A percentile compares a stretch with the other conserved stretches of the same genome.
phyloP scores from a whole-genome alignment of 2,113 vertebrate species.

The Larimichthys crocea region DNA sequence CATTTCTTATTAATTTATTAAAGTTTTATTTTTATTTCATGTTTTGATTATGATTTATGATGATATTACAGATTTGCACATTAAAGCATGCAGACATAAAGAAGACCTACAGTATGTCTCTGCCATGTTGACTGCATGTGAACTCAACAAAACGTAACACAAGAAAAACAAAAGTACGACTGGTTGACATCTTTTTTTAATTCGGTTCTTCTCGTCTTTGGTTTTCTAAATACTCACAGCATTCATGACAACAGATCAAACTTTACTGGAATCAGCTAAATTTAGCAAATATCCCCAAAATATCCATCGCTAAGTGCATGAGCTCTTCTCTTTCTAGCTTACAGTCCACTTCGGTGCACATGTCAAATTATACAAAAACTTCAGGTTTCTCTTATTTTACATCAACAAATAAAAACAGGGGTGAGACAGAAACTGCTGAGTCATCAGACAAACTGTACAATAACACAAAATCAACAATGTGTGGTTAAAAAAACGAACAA shows the following conservation, averaged over 20 bases:
- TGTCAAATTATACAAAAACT: conserved; percentile 74
- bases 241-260: conserved; percentile 51
- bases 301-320: conserved; percentile 58
- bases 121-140: not conserved
- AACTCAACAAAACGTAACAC: conserved; percentile 4
- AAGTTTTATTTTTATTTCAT: too few relatives aligned
- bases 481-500: not conserved
- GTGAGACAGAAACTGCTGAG: conserved; percentile 34
- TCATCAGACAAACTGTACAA: conserved; percentile 72
- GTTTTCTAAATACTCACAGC: conserved; percentile 61
- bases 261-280: conserved; percentile 48
- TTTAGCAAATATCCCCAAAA: conserved; percentile 60
- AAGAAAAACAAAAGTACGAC: conserved; percentile 34
- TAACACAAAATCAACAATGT: conserved; percentile 51
- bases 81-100: not conserved
- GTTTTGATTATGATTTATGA: not conserved
- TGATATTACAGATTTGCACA: not conserved
- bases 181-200: conserved; percentile 61
- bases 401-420: conserved; percentile 64
- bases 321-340: conserved; percentile 43
- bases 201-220: conserved; percentile 67
- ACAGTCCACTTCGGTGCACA: conserved; percentile 63
- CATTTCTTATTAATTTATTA: not conserved
- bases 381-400: conserved; percentile 68
- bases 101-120: not conserved